These are phyloP conservation scores for Chionomys nivalis DNA, from an alignment of 2,113 vertebrate species.

Conservation along the genomic window DNA sequence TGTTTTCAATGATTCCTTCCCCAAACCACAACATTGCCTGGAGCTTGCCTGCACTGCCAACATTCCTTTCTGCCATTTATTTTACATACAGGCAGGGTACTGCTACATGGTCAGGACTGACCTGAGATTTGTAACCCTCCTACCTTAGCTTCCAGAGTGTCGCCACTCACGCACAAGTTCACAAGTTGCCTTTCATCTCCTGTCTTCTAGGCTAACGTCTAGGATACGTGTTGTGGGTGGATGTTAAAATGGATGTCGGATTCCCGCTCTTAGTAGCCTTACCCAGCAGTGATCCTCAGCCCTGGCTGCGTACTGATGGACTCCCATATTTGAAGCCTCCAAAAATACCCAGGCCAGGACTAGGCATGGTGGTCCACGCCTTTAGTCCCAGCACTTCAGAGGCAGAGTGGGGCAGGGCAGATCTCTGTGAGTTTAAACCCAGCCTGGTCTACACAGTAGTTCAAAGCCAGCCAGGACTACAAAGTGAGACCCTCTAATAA, in stretches of 20 bases:
- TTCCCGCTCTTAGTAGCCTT: neutral
- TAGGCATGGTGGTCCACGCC: neutral
- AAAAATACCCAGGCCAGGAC: neutral
- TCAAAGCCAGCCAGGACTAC: neutral
- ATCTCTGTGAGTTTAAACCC: neutral
- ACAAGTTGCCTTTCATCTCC: neutral
- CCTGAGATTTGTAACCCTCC: neutral
- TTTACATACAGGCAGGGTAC: neutral
- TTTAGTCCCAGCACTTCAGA: neutral
- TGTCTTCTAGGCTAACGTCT: neutral
- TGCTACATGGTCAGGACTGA: neutral
- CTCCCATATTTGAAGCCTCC: neutral
- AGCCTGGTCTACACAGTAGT: neutral
- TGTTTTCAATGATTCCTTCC: neutral
- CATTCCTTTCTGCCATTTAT: neutral
- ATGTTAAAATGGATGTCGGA: neutral
- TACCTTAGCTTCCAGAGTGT: neutral
- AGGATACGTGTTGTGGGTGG: neutral
- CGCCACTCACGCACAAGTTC: neutral
- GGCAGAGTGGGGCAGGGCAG: neutral
- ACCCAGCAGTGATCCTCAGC: neutral
- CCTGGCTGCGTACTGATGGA: neutral
- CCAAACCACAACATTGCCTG: neutral
- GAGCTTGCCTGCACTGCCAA: neutral
- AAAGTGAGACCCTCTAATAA: neutral